These are phyloP conservation scores for Thamnaconus septentrionalis DNA, from an alignment of 2,113 vertebrate species.

Conservation along the genomic window DNA sequence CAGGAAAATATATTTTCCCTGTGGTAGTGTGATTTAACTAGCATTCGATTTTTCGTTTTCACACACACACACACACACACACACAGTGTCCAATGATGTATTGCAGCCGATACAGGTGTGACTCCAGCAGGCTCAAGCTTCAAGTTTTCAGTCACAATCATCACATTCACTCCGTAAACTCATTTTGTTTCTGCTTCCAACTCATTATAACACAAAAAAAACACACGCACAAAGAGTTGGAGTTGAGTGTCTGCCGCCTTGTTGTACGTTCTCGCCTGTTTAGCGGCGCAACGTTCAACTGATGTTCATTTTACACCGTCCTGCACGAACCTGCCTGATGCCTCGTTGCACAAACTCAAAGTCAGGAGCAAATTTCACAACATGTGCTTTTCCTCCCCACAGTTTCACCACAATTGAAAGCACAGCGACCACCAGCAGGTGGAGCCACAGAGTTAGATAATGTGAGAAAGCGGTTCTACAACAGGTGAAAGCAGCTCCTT, in stretches of 20 bases:
- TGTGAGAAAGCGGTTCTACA: constrained; percentile 7
- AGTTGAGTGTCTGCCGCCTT: constrained; percentile 42
- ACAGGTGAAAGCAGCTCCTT: too few species aligned
- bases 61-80: constrained; percentile 27
- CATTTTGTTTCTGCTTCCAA: constrained; percentile 53
- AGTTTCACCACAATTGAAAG: too few species aligned
- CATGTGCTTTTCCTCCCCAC: too few species aligned
- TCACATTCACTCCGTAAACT: constrained; percentile 63
- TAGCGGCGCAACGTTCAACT: constrained; percentile 42
- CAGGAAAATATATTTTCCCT: too few species aligned
- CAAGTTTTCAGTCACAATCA: constrained; percentile 74
- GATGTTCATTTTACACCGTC: too few species aligned
- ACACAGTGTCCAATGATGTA: constrained; percentile 64
- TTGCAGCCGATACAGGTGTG: constrained; percentile 69
- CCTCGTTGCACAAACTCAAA: too few species aligned
- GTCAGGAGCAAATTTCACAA: too few species aligned
- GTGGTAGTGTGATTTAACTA: too few species aligned
- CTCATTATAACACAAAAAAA: constrained; percentile 44
- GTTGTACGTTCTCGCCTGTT: constrained; percentile 39
- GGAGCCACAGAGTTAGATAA: constrained; percentile 45
- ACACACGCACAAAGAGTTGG: constrained; percentile 50
- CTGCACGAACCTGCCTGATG: too few species aligned
- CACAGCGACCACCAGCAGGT: constrained; percentile 9
- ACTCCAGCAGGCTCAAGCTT: constrained; percentile 50
- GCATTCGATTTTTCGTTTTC: too few species aligned